phyloP scores from a whole-genome alignment of 2,113 vertebrate species.

The Thunnus thynnus region DNA sequence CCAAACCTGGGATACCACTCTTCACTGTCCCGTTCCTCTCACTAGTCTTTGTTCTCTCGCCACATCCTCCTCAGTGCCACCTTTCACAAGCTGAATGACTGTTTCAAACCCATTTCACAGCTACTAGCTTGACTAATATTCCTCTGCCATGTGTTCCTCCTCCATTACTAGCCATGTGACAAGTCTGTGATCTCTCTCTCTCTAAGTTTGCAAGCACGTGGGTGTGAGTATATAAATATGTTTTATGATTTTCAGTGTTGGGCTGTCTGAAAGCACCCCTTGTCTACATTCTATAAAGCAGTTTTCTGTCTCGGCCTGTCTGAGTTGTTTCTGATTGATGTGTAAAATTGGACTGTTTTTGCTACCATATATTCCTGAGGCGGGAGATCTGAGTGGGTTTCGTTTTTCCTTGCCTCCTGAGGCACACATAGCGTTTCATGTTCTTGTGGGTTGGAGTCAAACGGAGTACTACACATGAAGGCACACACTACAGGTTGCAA shows the following conservation, averaged over 20 bases:
- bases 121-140: constrained; percentile 78
- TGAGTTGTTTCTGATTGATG: constrained; percentile 63
- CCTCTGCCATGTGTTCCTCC: constrained; percentile 53
- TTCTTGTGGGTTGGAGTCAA: constrained; percentile 75
- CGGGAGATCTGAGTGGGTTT: constrained; percentile 68
- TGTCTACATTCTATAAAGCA: constrained; percentile 60
- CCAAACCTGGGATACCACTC: constrained; percentile 71
- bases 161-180: constrained; percentile 56
- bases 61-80: constrained; percentile 53
- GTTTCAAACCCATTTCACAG: constrained; percentile 80
- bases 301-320: constrained; percentile 59
- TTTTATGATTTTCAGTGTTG: constrained; percentile 57
- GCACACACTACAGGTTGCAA: constrained; percentile 59
- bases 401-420: constrained; percentile 59
- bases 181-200: constrained; percentile 61
- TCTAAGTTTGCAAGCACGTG: constrained; percentile 56
- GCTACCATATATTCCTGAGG: constrained; percentile 71
- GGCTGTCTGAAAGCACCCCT: constrained; percentile 58
- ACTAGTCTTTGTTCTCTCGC: constrained; percentile 54
- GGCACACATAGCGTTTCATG: constrained; percentile 71
- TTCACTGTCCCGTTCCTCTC: constrained; percentile 59
- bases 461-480: constrained; percentile 67
- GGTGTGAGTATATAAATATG: constrained; percentile 64
- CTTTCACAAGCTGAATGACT: constrained; percentile 63
- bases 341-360: constrained; percentile 78